Base-by-base conservation (phyloP, 2,113 vertebrate genomes). In the Gallinago undulata region DNA sequence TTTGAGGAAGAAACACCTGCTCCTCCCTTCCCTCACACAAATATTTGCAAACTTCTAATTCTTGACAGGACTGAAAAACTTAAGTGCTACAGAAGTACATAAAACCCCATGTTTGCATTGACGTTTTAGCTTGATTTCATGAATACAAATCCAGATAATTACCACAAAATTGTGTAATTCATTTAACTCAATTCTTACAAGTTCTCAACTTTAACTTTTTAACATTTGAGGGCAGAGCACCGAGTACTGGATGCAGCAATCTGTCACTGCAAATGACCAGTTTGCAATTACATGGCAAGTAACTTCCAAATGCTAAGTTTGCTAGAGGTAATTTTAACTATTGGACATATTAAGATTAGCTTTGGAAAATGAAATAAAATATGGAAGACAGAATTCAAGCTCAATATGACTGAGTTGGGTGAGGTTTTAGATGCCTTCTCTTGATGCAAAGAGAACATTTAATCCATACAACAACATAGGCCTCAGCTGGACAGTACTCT, bases 21-120 rank as follows among this genome's bases (percentile, higher is more conserved):
- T 86, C 55, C 67, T 85, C 16, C 21, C 13, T 80, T 21, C 28
- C 35, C 53, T 83, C 37, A 23, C 64, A 72, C 33, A 81, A 90
- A 7, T 28, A 83, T 12, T 27, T 23, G 33, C 31, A n/a, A 55
- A 51, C 9, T 82, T 88, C 48, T 59, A 53, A 28, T 56, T 90
- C 76, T 72, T 41, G 39, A 16, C 5, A 82, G 28, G 43, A 55
- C 16, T 59, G 17, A 62, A 62, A 72, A 85, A 30, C 2, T 63
- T 63, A 91, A 94, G 64, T 96, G 94, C 90, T 88, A 85, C 47
- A 86, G 23, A 72, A 95, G 15, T 68, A 89, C 31, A 45, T 4
- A 64, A 89, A 77, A 0, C 3, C 19, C 43, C 25, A 11, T 2
- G 30, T 56, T 9, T 25, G 39, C 79, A 85, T 10, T 31, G 23